These are phyloP conservation scores for Brachypodius melanocephalos DNA, from an alignment of 2,113 vertebrate species.

Conservation along the genomic window DNA sequence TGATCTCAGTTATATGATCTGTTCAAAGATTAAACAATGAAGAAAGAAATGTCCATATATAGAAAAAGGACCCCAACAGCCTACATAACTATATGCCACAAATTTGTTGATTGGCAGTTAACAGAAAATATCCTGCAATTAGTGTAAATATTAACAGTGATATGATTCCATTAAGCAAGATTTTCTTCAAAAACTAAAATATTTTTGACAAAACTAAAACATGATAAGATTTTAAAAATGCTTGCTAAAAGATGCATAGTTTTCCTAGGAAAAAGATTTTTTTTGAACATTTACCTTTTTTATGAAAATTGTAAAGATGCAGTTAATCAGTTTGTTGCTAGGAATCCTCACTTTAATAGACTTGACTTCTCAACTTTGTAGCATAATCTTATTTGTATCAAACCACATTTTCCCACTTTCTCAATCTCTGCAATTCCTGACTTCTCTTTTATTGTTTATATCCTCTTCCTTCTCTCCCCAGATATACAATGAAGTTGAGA, in stretches of 20 bases:
- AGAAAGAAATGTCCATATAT: not conserved
- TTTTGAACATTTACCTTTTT: not conserved
- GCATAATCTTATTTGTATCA: not conserved
- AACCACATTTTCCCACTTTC: not conserved
- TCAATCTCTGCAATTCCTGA: not conserved
- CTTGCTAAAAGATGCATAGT: fast-evolving
- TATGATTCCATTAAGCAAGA: not conserved
- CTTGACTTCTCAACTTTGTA: not conserved
- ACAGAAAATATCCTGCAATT: not conserved
- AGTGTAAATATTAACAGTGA: not conserved
- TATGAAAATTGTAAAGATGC: not conserved
- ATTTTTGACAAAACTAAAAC: not conserved
- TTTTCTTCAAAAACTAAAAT: not conserved
- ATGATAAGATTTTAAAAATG: not conserved
- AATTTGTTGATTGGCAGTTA: not conserved
- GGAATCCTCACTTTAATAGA: not conserved
- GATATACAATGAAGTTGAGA: not conserved
- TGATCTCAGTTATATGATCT: not conserved
- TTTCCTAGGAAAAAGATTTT: not conserved
- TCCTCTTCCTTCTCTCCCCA: not conserved
- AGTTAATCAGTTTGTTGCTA: not conserved
- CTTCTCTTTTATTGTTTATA: not conserved
- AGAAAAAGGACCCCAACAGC: not conserved
- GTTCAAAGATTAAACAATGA: not conserved
- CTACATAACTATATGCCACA: not conserved